phyloP scores from a whole-genome alignment of 2,113 vertebrate genomes.

The Danio rerio region GRCz12tu NC_133195.1:28813001-28813500 shows the following conservation, averaged over 20 bases:
- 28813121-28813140: slow-evolving; percentile 28
- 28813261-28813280: slow-evolving; percentile 57
- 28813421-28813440: background rate
- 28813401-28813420: background rate
- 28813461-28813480: slow-evolving; percentile 24
- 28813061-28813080: slow-evolving; percentile 25
- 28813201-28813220: slow-evolving; percentile 65
- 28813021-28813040: background rate
- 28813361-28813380: background rate
- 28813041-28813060: background rate
- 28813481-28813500: background rate
- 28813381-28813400: background rate
- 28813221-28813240: slow-evolving; percentile 76
- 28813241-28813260: slow-evolving; percentile 69
- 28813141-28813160: slow-evolving; percentile 11
- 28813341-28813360: slow-evolving; percentile 3
- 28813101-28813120: background rate
- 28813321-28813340: background rate
- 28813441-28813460: background rate
- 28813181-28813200: slow-evolving; percentile 74
- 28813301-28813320: slow-evolving; percentile 49
- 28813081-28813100: slow-evolving; percentile 22
- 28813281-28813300: slow-evolving; percentile 66
- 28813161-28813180: slow-evolving; percentile 64
- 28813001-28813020: background rate